Base-by-base conservation (phyloP, 2,797 vertebrate species). In the Paramormyrops hopkinsi region DNA sequence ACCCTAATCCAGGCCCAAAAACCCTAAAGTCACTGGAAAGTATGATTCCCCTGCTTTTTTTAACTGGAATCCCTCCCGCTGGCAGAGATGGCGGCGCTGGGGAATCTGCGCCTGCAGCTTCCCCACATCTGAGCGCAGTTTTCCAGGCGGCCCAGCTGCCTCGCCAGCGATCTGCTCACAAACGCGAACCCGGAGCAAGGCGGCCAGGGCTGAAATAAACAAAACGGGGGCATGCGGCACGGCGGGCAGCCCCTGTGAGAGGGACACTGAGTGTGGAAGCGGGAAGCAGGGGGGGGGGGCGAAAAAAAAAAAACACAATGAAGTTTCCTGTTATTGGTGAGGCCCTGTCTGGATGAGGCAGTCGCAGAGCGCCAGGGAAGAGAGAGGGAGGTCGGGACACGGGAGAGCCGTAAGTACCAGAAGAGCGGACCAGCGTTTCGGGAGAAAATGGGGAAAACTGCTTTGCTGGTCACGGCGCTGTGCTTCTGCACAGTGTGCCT, bases 31-130 rank as follows among this genome's bases (percentile, higher is more conserved):
- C 69, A 29, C 82, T 92, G 93, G 92, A 94, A 93, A 94, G 85
- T 93, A 25, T 91, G 90, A 94, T 94, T 94, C 92, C 93, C 54
- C 93, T 91, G 92, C 92, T 92, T 93, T 95, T 95, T 95, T 95
- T 94, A 93, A 93, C 92, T 92, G 93, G 93, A 93, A 93, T 91
- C 48, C 92, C 91, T 91, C 89, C 89, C n/a, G 37, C 37, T 37
- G 37, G 88, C 82, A 41, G n/a, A 46, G 46, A 88, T 54, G 12
- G 89, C 88, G 51, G 44, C 22, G 29, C 41, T 9, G 54, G 44
- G 44, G 88, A 76, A 90, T 89, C 53, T 50, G 50, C 11, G 33
- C 44, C 62, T 86, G 79, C 46, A 88, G 84, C 89, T 90, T 33
- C 82, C 69, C 85, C 29, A 87, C 22, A 87, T 56, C 53, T 56